Evolutionary conservation across 2,888 invertebrate species (phyloP).

Genomic region (Apotomis capreana): DNA sequence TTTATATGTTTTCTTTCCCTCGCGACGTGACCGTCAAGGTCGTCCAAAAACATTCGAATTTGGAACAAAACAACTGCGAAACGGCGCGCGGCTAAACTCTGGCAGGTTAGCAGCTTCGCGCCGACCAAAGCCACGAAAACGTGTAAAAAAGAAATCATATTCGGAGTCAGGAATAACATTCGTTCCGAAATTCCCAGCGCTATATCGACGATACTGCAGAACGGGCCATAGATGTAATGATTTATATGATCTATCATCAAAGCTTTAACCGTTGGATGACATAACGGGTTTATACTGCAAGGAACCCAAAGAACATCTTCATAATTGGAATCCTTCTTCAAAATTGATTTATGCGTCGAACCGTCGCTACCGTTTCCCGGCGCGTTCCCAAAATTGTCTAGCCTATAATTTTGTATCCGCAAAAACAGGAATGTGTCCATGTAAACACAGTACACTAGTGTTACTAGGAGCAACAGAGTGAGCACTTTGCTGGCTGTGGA

Average conservation of each 20-base stretch:
- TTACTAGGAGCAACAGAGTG: slow-evolving; percentile 80
- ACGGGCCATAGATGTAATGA: slow-evolving; percentile 91
- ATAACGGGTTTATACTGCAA: slow-evolving; percentile 89
- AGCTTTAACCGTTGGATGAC: slow-evolving; percentile 92
- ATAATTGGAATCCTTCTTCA: slow-evolving; percentile 62
- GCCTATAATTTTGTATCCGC: slow-evolving; percentile 87
- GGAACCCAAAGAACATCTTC: slow-evolving; percentile 84
- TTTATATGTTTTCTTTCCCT: slow-evolving; percentile 88
- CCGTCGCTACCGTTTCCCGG: slow-evolving; percentile 55
- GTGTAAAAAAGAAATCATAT: slow-evolving; percentile 92
- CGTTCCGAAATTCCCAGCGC: slow-evolving; percentile 85
- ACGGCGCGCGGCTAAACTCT: slow-evolving; percentile 87
- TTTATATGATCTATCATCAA: slow-evolving; percentile 92
- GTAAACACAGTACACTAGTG: slow-evolving; percentile 85
- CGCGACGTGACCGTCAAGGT: slow-evolving; percentile 94
- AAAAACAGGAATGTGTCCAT: slow-evolving; percentile 90
- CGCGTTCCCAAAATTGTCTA: slow-evolving; percentile 70
- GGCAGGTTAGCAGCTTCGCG: slow-evolving; percentile 89
- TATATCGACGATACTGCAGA: slow-evolving; percentile 89
- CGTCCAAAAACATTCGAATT: slow-evolving; percentile 91
- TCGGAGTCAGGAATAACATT: slow-evolving; percentile 88
- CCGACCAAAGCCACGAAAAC: slow-evolving; percentile 89
- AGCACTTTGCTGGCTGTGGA: slow-evolving; percentile 89
- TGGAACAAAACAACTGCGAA: slow-evolving; percentile 91
- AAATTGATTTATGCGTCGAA: slow-evolving; percentile 55